Base-by-base conservation (phyloP, 2,113 vertebrate species). In the Emydura subglobosa region DNA sequence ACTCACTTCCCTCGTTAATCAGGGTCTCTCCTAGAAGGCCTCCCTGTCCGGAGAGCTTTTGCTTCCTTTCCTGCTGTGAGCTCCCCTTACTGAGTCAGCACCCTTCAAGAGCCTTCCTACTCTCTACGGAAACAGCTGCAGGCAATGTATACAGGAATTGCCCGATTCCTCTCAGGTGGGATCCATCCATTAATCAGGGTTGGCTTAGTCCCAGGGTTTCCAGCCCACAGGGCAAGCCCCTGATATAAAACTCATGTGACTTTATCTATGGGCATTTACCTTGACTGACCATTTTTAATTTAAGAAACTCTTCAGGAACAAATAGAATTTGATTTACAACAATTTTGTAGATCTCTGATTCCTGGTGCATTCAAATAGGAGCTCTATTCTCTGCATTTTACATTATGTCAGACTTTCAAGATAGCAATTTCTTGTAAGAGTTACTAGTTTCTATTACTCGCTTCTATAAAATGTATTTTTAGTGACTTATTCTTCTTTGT, bases 371-470 rank as follows among this genome's bases (percentile, higher is more conserved):
- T 91, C 29, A 92, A 92, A 72, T 27, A 1, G 34, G 27, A 95
- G n/a, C 12, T 81, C 9, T 5, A 81, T 16, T 78, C 22, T 72
- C 42, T 65, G 11, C 1, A 91, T 85, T 87, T 94, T 34, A 85
- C n/a, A 78, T 79, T 59, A 93, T 39, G 14, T 86, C 86, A 89
- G 51, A 29, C 39, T 84, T 94, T 90, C 85, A 79, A 89, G 91
- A 44, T 10, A 85, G 59, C 19, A 83, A 65, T 22, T 16, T 44
- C 10, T 39, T 29, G 9, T 89, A 27, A 24, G n/a, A 79, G 76
- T 19, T 39, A 89, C 4, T 78, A 11, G 7, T 34, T 79, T 57
- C 9, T 51, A 74, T 68, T 34, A 22, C 95, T 76, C 1, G 0
- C 29, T 80, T 57, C 8, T 42, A 85, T 79, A 13, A 88, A 96